These are phyloP conservation scores for Muricea muricata DNA, from an alignment of 92 coral and sea anemone species.

Conservation along the genomic window DNA sequence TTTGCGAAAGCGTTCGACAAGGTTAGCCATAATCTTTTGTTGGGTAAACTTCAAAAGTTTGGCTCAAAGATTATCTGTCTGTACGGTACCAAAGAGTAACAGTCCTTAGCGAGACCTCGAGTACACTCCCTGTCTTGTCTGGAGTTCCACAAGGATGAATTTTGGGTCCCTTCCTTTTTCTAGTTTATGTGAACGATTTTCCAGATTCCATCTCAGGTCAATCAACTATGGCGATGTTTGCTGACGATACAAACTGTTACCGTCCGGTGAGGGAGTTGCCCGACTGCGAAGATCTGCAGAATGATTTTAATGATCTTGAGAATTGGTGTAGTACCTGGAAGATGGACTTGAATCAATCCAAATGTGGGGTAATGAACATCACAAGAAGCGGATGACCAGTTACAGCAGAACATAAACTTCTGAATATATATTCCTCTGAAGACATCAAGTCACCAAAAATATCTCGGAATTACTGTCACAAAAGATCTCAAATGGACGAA, in stretches of 20 bases:
- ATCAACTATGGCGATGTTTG: constrained; percentile 12
- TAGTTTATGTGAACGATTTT: constrained; percentile 9
- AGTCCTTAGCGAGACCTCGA: too few relatives aligned
- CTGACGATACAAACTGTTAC: constrained; percentile 27
- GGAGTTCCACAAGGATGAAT: neutral
- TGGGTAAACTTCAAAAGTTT: too few relatives aligned
- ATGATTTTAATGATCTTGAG: neutral
- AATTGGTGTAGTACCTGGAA: constrained; percentile 1
- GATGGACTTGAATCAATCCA: constrained; percentile 13
- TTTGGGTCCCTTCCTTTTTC: neutral
- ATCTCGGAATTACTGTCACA: constrained; percentile 49
- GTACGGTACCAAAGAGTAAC: too few relatives aligned
- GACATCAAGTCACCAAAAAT: constrained; percentile 13
- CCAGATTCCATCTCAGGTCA: constrained; percentile 10
- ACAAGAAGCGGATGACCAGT: constrained; percentile 2
- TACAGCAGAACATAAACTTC: neutral
- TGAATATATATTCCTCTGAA: neutral
- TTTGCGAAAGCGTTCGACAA: too few relatives aligned
- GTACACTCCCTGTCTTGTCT: too few relatives aligned
- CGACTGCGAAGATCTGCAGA: neutral
- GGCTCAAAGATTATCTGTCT: too few relatives aligned
- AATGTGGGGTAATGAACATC: constrained; percentile 15
- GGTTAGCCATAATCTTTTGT: too few relatives aligned
- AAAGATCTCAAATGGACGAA: constrained; percentile 45
- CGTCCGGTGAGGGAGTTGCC: neutral